Evolutionary conservation across 2,888 invertebrate species (phyloP), one percentile per base, ranked within the genome.

Genomic region (Capitulum mitella): DNA sequence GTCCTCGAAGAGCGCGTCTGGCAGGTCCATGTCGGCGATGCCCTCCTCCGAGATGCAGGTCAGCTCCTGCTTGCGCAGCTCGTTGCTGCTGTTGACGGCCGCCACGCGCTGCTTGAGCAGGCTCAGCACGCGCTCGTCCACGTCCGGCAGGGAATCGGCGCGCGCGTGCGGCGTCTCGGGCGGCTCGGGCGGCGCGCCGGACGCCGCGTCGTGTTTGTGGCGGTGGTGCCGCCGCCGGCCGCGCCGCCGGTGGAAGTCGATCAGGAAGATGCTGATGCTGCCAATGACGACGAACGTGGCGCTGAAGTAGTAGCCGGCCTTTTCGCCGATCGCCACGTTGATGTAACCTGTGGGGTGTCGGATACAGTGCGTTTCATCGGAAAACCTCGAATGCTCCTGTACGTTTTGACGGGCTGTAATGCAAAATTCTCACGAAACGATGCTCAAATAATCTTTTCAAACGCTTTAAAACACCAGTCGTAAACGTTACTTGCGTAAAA

Each of bases 291-390:
- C 79, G 78, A 81, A 81, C 77, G 81, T 80, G 29, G 81, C 81
- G 70, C 81, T 81, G 87, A 93, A 92, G 87, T 93, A 93, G 86
- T 93, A 94, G 22, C 93, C 93, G 29, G 91, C 90, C 83, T 92
- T 91, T 82, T 91, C 91, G 6, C 92, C 92, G 83, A 90, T 92
- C 6, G 90, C 90, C 77, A 90, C 90, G 86, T 92, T 93, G 86
- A 93, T 91, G 86, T 93, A 93, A 75, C 93, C 93, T 92, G 87
- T n/a, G n/a, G n/a, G n/a, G n/a, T n/a, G n/a, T n/a, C n/a, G n/a
- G n/a, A n/a, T n/a, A n/a, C n/a, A n/a, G n/a, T n/a, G n/a, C n/a
- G n/a, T n/a, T n/a, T n/a, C n/a, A n/a, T n/a, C n/a, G n/a, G n/a
- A n/a, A n/a, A n/a, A n/a, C n/a, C n/a, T n/a, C n/a, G n/a, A n/a